Evolutionary conservation across 2,113 vertebrate genomes (phyloP), one percentile per base, ranked within the genome.

Genomic region (Elgaria multicarinata): DNA sequence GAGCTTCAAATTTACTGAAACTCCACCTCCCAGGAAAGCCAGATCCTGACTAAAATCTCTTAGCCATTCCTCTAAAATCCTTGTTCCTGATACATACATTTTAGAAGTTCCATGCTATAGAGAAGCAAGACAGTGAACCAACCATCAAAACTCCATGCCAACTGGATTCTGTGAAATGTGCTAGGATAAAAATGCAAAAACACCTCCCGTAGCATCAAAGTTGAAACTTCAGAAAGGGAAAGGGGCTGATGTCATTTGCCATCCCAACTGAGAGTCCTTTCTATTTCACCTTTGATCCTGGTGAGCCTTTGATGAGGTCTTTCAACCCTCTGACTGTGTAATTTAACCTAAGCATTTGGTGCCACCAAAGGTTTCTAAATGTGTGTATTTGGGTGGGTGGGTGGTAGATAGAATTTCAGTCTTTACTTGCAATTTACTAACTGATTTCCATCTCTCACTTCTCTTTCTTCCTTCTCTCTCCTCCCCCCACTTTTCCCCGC

Each of bases 271-370:
- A 55, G 71, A 91, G 83, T 66, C 87, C 86, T 66, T 92, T 85
- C 91, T 78, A 64, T 87, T 91, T 93, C 91, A 93, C 90, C 89
- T 87, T 91, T 90, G 91, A 83, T 90, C 90, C 85, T 82, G 24
- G 1, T n/a, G 58, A 10, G 6, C 62, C 90, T 91, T 86, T 90
- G 86, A 95, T 90, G 86, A 93, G 71, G 58, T 88, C 74, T 94
- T 86, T 87, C 91, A 91, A 3, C 83, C 69, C 1, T 85, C 92
- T 87, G 74, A 83, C 2, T 33, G 91, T 88, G 79, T 44, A 89
- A 81, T 87, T 53, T 83, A 89, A 33, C 89, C 79, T 14, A 12
- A 3, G 78, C 88, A 90, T 87, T 9, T 2, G 72, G 93, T 85
- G 88, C 50, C 93, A 86, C 93, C 12, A 22, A 88, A 58, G 74